These are phyloP conservation scores for Talpa occidentalis DNA, from an alignment of 2,113 vertebrate species.

Conservation along the genomic window DNA sequence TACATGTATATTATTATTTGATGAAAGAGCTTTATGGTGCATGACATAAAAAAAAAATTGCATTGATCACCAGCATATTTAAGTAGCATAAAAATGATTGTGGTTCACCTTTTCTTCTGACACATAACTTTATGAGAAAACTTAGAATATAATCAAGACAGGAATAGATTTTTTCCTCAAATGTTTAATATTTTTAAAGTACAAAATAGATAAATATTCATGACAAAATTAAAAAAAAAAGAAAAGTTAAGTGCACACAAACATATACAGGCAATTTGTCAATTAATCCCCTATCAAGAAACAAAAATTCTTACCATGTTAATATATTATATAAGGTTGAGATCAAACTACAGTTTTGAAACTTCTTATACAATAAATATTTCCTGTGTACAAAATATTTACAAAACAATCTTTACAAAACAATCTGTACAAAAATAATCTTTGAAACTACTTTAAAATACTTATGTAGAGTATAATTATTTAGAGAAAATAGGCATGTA, in stretches of 20 bases:
- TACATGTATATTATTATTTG: neutral
- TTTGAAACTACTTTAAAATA: neutral
- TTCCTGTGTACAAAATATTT: neutral
- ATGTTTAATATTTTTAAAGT: neutral
- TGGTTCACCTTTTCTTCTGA: neutral
- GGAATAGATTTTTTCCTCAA: neutral
- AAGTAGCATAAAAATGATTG: neutral
- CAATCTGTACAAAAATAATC: neutral
- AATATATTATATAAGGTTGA: neutral
- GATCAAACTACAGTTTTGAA: neutral
- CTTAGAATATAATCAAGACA: neutral
- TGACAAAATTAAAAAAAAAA: neutral
- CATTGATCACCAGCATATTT: neutral
- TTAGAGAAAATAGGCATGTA: neutral
- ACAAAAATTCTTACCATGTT: neutral
- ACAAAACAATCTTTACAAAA: too few relatives aligned
- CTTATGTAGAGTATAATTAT: neutral
- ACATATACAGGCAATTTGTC: neutral
- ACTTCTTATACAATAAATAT: neutral
- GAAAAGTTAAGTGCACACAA: neutral
- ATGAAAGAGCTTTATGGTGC: neutral
- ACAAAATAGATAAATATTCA: neutral
- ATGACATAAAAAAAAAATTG: neutral
- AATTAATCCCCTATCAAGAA: neutral
- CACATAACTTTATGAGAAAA: neutral